phyloP scores from a whole-genome alignment of 2,888 invertebrate genomes.

The Pseudococcus viburni region DNA sequence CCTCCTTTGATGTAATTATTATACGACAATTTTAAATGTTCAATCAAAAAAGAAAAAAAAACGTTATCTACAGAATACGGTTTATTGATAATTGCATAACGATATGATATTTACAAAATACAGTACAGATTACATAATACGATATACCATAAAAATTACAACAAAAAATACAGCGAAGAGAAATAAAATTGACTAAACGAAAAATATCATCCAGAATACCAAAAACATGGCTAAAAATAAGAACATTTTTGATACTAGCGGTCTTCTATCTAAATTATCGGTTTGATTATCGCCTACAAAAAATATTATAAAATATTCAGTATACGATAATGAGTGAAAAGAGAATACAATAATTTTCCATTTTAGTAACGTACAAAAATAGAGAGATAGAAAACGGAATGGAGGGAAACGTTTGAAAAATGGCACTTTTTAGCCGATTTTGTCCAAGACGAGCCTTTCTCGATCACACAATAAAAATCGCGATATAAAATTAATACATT shows the following conservation, averaged over 20 bases:
- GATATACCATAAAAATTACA: background rate
- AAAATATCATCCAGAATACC: constrained; percentile 63
- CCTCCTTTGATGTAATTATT: constrained; percentile 42
- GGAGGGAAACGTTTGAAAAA: constrained; percentile 28
- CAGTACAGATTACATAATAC: constrained; percentile 2
- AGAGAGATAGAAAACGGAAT: constrained; percentile 10
- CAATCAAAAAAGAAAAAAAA: background rate
- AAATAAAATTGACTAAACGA: constrained; percentile 8
- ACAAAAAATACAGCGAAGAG: constrained; percentile 11
- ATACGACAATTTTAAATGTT: background rate
- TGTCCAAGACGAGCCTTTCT: background rate
- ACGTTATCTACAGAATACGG: background rate
- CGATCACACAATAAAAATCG: background rate
- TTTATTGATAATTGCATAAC: background rate
- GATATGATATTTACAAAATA: constrained; percentile 8
- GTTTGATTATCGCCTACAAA: constrained; percentile 59
- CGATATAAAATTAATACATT: background rate
- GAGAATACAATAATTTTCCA: constrained; percentile 19
- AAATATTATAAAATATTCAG: constrained; percentile 14
- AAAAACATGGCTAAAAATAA: constrained; percentile 59
- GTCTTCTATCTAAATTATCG: constrained; percentile 56
- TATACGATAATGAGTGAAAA: background rate
- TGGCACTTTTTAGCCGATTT: background rate
- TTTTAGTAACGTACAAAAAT: constrained; percentile 39
- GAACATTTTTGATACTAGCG: constrained; percentile 61